Percentiles rank a stretch among this genome's conserved stretches.
Conservation (phyloP, 2,113 vertebrate species). For the Syrrhaptes paradoxus region DNA sequence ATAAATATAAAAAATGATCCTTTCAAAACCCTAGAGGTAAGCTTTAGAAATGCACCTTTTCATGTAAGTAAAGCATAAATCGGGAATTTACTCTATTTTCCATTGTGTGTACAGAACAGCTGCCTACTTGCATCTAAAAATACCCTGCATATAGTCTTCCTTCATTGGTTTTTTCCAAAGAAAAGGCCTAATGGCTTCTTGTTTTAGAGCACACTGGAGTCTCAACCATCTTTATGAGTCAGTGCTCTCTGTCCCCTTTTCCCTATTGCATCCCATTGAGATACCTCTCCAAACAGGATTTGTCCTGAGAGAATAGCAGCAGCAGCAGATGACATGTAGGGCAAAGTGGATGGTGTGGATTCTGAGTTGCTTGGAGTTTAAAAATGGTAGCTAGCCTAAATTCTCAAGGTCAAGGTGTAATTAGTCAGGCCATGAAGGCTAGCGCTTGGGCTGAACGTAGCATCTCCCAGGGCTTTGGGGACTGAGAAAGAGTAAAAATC, state of each 20-base stretch:
- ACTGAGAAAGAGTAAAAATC: background rate
- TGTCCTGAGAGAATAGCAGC: background rate
- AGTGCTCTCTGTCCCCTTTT: background rate
- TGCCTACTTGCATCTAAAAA: background rate
- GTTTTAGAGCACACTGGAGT: background rate
- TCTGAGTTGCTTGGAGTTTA: background rate
- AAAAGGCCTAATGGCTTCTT: background rate
- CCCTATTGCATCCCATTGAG: background rate
- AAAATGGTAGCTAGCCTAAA: background rate
- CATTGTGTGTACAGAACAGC: background rate
- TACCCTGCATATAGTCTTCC: background rate
- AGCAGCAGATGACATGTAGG: background rate
- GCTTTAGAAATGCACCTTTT: background rate
- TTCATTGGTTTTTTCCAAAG: background rate
- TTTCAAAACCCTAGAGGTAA: conserved; percentile 81
- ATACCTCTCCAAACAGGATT: background rate
- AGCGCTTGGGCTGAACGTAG: background rate
- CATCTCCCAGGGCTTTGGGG: background rate
- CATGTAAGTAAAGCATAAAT: background rate
- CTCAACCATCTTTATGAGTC: background rate
- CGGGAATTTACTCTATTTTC: background rate
- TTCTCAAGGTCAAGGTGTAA: background rate
- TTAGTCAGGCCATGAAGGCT: background rate
- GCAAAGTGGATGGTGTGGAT: background rate
- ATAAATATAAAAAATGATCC: conserved; percentile 77